Percentiles rank a stretch among this genome's conserved stretches.
These are phyloP conservation scores for Nasonia oneida DNA, from an alignment of 2,888 invertebrate species.

Conservation along the genomic window DNA sequence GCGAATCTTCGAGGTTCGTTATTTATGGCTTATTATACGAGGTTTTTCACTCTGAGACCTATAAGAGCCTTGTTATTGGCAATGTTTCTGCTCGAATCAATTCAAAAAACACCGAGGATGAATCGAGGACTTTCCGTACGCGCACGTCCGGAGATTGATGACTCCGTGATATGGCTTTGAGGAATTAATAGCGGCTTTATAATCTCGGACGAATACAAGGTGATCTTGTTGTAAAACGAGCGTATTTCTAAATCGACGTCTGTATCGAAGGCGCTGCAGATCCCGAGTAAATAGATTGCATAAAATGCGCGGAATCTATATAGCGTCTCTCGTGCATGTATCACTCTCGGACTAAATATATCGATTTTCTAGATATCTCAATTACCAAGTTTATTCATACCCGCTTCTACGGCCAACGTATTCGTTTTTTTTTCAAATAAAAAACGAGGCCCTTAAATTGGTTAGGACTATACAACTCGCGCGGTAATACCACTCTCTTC, in stretches of 20 bases:
- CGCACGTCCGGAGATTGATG: conserved; percentile 59
- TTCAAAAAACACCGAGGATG: background rate
- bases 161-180: conserved; percentile 53
- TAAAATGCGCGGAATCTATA: background rate
- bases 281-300: conserved; percentile 14
- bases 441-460: conserved; percentile 36
- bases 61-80: background rate
- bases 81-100: background rate
- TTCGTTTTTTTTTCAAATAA: too few relatives aligned
- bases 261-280: background rate
- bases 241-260: conserved; percentile 46
- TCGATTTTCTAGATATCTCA: conserved; percentile 4
- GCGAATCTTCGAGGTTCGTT: conserved; percentile 45
- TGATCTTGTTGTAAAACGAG: conserved; percentile 55
- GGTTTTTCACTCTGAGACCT: background rate
- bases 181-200: conserved; percentile 54
- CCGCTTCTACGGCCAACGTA: too few relatives aligned
- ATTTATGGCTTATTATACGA: conserved; percentile 53
- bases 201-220: conserved; percentile 59
- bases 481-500: conserved; percentile 42
- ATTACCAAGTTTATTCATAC: background rate
- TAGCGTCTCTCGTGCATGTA: background rate
- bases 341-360: background rate
- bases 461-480: conserved; percentile 5
- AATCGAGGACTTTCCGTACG: conserved; percentile 55